phyloP scores from a whole-genome alignment of 1,140 invertebrate genomes.

The Meloidogyne floridensis region DNA sequence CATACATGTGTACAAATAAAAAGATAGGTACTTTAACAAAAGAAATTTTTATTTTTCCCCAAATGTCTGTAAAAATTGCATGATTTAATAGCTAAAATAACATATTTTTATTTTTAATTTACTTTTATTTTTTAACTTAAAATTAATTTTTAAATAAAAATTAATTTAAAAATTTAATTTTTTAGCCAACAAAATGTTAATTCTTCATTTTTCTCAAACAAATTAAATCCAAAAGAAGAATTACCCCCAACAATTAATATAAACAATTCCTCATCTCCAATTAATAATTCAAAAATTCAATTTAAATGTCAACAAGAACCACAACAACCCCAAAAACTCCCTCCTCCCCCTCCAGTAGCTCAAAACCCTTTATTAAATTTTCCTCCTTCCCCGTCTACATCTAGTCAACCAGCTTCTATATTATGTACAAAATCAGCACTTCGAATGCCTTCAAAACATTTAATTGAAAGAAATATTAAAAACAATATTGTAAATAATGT shows the following conservation, averaged over 20 bases:
- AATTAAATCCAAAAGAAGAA: not conserved
- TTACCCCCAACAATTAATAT: too few relatives aligned
- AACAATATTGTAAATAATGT: not conserved
- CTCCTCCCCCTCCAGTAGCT: not conserved
- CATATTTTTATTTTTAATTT: not conserved
- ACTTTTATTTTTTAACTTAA: not conserved
- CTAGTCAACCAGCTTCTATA: too few relatives aligned
- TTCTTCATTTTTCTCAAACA: not conserved
- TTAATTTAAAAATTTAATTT: too few relatives aligned
- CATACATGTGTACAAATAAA: conserved; percentile 1
- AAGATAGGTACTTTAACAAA: not conserved
- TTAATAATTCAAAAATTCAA: not conserved
- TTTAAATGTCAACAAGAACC: not conserved
- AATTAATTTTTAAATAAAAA: not conserved
- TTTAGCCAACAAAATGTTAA: not conserved
- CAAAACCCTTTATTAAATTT: not conserved
- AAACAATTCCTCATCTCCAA: not conserved
- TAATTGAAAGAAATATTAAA: not conserved
- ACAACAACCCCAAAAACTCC: not conserved
- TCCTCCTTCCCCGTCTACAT: not conserved
- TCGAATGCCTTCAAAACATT: not conserved
- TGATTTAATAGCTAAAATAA: not conserved
- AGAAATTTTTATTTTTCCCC: not conserved
- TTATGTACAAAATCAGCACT: not conserved
- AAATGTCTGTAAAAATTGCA: not conserved